Evolutionary conservation across 2,888 invertebrate genomes (phyloP).

Genomic region (Seladonia tumulorum): DNA sequence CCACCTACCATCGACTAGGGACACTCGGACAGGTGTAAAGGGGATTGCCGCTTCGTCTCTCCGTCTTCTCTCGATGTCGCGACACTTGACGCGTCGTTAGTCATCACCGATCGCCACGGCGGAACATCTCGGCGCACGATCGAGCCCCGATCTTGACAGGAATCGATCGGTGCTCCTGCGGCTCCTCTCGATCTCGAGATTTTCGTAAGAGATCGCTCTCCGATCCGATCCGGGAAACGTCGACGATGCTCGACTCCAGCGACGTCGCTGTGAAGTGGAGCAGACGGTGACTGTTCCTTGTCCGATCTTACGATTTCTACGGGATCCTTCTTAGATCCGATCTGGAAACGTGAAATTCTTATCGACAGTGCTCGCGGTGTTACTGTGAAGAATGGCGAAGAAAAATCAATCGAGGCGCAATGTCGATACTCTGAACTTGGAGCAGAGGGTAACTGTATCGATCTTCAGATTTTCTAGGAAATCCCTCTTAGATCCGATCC

Average conservation of each 20-base stretch:
- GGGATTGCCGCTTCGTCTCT: slow-evolving; percentile 38
- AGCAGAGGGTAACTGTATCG: too few species aligned
- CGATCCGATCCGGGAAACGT: neutral
- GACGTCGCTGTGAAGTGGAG: neutral
- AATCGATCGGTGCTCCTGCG: neutral
- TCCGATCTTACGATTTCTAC: too few species aligned
- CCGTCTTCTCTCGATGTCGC: slow-evolving; percentile 5
- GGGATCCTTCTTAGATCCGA: too few species aligned
- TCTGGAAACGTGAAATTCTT: too few species aligned
- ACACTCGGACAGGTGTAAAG: slow-evolving; percentile 34
- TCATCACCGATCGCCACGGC: slow-evolving; percentile 18
- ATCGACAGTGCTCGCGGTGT: too few species aligned
- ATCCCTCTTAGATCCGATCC: too few species aligned
- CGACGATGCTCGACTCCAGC: neutral
- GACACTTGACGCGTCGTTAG: slow-evolving; percentile 41
- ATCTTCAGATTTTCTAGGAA: too few species aligned
- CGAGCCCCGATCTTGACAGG: neutral
- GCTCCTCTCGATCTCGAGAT: neutral
- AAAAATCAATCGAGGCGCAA: neutral
- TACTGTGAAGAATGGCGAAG: too few species aligned
- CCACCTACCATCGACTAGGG: slow-evolving; percentile 6
- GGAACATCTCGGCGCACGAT: neutral
- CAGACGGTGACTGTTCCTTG: neutral
- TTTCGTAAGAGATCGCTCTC: neutral
- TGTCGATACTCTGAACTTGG: too few species aligned